Evolutionary conservation across 2,888 invertebrate species (phyloP).

Genomic region (Nephrotoma guestfalica): DNA sequence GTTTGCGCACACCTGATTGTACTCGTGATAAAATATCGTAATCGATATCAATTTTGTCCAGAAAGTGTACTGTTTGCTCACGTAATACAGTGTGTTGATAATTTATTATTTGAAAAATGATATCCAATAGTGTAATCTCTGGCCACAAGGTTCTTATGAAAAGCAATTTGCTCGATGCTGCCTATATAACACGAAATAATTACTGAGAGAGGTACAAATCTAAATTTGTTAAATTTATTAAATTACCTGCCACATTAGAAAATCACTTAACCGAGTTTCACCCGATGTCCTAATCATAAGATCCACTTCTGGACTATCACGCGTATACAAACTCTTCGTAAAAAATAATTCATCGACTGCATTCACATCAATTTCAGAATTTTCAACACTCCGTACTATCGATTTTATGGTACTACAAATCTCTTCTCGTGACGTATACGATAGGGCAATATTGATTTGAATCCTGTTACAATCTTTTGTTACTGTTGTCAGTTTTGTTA

Average conservation of each 20-base stretch:
- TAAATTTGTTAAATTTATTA: slow-evolving; percentile 14
- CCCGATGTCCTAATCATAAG: slow-evolving; percentile 91
- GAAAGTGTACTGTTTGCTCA: too few species aligned
- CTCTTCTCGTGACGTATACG: slow-evolving; percentile 78
- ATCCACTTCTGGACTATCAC: slow-evolving; percentile 65
- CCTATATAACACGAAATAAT: too few species aligned
- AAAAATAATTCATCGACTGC: slow-evolving; percentile 69
- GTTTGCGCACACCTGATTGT: too few species aligned
- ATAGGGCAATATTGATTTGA: slow-evolving; percentile 63
- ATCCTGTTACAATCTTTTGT: slow-evolving; percentile 38
- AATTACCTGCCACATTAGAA: slow-evolving; percentile 84
- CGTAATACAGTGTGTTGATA: too few species aligned
- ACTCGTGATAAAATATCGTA: too few species aligned
- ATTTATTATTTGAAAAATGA: too few species aligned
- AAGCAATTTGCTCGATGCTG: too few species aligned
- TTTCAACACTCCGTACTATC: slow-evolving; percentile 54
- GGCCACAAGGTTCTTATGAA: too few species aligned
- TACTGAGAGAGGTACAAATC: too few species aligned
- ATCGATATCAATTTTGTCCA: too few species aligned
- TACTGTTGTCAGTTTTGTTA: neutral
- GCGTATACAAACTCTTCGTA: slow-evolving; percentile 60
- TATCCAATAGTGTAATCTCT: too few species aligned
- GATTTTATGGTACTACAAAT: slow-evolving; percentile 57
- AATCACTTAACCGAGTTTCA: slow-evolving; percentile 86
- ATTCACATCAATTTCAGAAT: slow-evolving; percentile 48